Evolutionary conservation across 35 echinoderm and acorn worm species (phyloP), one percentile per base, ranked within the genome.

Genomic region (Amphiura filiformis): DNA sequence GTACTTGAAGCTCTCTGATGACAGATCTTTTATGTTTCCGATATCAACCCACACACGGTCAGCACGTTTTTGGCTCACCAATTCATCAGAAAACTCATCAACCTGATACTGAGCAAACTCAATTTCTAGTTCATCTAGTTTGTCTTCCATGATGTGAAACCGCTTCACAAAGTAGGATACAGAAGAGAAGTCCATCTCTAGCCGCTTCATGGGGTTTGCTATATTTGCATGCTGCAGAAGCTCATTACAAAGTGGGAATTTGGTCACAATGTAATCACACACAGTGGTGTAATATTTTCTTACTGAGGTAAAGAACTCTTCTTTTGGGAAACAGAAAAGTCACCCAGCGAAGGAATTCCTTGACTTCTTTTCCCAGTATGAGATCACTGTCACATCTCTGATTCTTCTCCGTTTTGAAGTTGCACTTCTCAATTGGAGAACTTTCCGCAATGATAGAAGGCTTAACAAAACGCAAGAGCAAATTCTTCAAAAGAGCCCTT

Each of bases 111-210:
- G 23, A 75, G 87, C 83, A 81, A 90, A 94, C 80, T 94, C 82
- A 22, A 94, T 26, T 56, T 94, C 87, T 38, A 90, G 77, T 22
- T 90, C 70, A 86, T 94, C 92, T 47, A 81, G 36, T 31, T 81
- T 36, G 41, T 86, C 77, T 33, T 89, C 37, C 76, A 90, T 79
- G 81, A 86, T 79, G 15, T 94, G 52, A 70, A 95, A 95, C 13
- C 84, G 82, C 44, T 91, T 88, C 7, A 87, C 88, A 95, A 91
- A 91, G 77, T 88, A 91, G n/a, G 80, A 35, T 37, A 95, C 56
- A 28, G 93, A 88, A 28, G 82, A 89, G 76, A 78, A 81, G 4
- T 40, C 47, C 36, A 89, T 84, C 32, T 89, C 80, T 56, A 80
- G 37, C 57, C 81, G 31, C 31, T 89, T 84, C 0, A 15, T 34